A percentile compares a stretch with the other conserved stretches of the same genome.
phyloP scores from a whole-genome alignment of 2,888 invertebrate genomes.

The Stegana nigrithorax region DNA sequence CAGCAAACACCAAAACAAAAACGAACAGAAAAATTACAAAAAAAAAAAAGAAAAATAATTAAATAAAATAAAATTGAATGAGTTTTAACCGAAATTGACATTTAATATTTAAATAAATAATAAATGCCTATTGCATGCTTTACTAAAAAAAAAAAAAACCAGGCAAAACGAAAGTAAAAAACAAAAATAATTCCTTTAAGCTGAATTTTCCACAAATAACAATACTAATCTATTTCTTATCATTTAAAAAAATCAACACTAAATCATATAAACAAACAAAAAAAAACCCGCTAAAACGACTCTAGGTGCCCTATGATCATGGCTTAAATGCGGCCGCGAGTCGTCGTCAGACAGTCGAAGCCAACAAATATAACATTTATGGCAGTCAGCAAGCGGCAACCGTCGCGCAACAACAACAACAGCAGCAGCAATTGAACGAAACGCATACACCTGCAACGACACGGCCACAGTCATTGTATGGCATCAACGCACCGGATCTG shows the following conservation, averaged over 20 bases:
- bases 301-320: constrained; percentile 68
- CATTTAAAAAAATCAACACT: too few relatives aligned
- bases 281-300: constrained; percentile 31
- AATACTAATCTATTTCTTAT: too few relatives aligned
- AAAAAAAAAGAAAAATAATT: background rate
- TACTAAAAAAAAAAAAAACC: constrained; percentile 31
- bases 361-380: constrained; percentile 65
- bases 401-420: constrained; percentile 59
- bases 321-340: constrained; percentile 51
- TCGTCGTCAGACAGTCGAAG: constrained; percentile 67
- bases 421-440: constrained; percentile 59
- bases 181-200: too few relatives aligned
- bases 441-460: constrained; percentile 53
- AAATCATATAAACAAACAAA: too few relatives aligned
- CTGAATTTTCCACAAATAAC: too few relatives aligned
- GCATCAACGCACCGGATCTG: constrained; percentile 76
- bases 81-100: background rate
- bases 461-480: constrained; percentile 70
- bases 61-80: background rate
- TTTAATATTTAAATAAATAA: background rate
- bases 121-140: constrained; percentile 36
- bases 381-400: constrained; percentile 62
- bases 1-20: constrained; percentile 43
- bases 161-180: background rate
- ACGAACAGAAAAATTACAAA: constrained; percentile 25